A percentile compares a stretch with the other conserved stretches of the same genome.
Conservation (phyloP, 2,113 vertebrate species). For the Eurypyga helias region DNA sequence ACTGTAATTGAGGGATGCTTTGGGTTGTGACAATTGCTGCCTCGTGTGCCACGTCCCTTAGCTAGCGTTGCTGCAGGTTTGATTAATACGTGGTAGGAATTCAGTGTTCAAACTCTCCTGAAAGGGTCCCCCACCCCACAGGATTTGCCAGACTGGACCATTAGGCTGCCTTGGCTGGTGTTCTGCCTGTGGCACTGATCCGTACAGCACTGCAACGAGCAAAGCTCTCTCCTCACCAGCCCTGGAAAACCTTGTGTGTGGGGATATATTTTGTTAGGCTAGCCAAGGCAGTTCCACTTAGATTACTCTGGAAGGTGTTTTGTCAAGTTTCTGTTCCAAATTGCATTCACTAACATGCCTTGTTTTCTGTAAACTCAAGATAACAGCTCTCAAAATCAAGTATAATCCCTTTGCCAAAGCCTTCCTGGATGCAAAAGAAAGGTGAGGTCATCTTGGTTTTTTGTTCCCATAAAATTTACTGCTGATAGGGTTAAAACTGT, state of each 20-base stretch:
- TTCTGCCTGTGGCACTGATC: background rate
- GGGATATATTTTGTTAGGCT: background rate
- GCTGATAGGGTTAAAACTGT: background rate
- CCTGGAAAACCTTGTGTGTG: background rate
- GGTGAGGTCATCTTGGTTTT: slow-evolving; percentile 72
- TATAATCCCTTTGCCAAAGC: slow-evolving; percentile 99
- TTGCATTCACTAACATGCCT: slow-evolving; percentile 40
- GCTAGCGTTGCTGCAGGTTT: background rate
- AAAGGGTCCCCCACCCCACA: background rate
- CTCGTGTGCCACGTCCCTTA: background rate
- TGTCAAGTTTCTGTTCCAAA: background rate
- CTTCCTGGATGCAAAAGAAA: slow-evolving; percentile 96
- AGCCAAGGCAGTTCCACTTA: background rate
- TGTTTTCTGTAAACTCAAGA: slow-evolving; percentile 80
- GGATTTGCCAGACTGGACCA: background rate
- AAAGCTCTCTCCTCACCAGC: background rate
- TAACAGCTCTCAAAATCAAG: slow-evolving; percentile 98
- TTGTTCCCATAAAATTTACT: background rate
- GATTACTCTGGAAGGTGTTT: background rate
- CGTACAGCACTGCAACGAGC: background rate
- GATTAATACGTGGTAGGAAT: background rate
- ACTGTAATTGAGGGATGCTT: background rate
- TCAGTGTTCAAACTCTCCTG: background rate
- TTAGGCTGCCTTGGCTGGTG: background rate
- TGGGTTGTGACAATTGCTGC: background rate